phyloP scores from a whole-genome alignment of 2,888 invertebrate species.

The Eudasyphora cyanicolor region DNA sequence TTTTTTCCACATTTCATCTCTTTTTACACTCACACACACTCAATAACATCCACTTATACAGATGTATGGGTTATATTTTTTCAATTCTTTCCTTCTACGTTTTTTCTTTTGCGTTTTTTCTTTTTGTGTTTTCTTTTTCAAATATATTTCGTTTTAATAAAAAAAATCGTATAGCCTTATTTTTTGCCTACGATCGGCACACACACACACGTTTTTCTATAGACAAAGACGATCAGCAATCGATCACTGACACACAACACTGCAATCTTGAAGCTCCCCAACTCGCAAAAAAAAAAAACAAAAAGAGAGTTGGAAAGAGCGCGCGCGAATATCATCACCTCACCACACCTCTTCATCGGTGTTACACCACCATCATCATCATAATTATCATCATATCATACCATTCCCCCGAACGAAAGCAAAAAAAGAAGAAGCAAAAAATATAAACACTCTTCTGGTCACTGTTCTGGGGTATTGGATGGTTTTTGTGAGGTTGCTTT shows the following conservation, averaged over 20 bases:
- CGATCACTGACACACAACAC: slow-evolving; percentile 33
- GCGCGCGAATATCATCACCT: slow-evolving; percentile 25
- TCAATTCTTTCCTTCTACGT: background rate
- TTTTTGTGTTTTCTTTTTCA: slow-evolving; percentile 41
- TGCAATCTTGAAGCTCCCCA: background rate
- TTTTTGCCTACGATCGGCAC: slow-evolving; percentile 52
- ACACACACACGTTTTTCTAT: no score
- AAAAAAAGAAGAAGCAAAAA: background rate
- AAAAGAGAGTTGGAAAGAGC: background rate
- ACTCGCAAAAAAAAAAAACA: background rate
- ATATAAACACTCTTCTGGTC: slow-evolving; percentile 6
- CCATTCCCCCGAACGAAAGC: background rate
- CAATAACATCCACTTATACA: background rate
- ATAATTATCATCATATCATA: background rate
- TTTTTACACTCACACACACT: background rate
- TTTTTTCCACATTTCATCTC: slow-evolving; percentile 4
- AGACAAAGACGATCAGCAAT: slow-evolving; percentile 41
- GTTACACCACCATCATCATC: slow-evolving; percentile 14
- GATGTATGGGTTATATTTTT: slow-evolving; percentile 26
- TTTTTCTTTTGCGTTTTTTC: slow-evolving; percentile 32
- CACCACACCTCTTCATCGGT: slow-evolving; percentile 24
- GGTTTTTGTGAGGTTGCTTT: slow-evolving; percentile 14
- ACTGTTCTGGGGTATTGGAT: background rate
- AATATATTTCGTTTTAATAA: slow-evolving; percentile 19
- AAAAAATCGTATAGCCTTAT: slow-evolving; percentile 45